Evolutionary conservation across 2,888 invertebrate genomes (phyloP).

Genomic region (Petrolisthes manimaculis): DNA sequence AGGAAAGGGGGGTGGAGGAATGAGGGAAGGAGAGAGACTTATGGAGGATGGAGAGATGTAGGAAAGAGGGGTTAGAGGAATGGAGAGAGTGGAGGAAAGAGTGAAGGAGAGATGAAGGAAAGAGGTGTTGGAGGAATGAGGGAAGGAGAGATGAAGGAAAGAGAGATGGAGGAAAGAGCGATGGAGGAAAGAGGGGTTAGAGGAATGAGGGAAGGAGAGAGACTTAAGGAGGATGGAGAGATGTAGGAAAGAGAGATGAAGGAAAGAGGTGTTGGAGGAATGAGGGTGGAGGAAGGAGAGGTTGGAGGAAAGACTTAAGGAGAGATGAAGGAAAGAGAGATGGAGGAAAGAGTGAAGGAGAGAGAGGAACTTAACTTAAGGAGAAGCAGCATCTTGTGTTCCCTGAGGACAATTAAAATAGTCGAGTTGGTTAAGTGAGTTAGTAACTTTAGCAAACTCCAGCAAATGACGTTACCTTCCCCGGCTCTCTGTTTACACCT

Average conservation of each 20-base stretch:
- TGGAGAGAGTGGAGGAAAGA: neutral
- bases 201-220: neutral
- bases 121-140: neutral
- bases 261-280: neutral
- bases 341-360: neutral
- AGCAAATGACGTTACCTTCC: constrained; percentile 20
- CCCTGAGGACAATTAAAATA: no score
- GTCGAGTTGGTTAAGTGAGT: constrained; percentile 3
- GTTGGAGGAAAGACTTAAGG: neutral
- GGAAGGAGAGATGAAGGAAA: neutral
- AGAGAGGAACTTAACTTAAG: neutral
- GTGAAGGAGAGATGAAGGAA: neutral
- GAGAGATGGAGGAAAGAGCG: neutral
- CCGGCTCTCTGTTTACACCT: no score
- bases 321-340: neutral
- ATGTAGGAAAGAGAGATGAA: neutral
- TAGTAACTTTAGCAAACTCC: constrained; percentile 27
- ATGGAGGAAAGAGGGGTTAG: neutral
- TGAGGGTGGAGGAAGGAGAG: neutral
- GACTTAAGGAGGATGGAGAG: no score
- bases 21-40: no score
- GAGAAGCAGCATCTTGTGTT: constrained; percentile 2
- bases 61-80: no score
- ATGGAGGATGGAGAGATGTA: no score
- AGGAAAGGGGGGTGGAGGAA: no score